Conservation (phyloP, 1,140 invertebrate genomes). For the Thrips palmi region DNA sequence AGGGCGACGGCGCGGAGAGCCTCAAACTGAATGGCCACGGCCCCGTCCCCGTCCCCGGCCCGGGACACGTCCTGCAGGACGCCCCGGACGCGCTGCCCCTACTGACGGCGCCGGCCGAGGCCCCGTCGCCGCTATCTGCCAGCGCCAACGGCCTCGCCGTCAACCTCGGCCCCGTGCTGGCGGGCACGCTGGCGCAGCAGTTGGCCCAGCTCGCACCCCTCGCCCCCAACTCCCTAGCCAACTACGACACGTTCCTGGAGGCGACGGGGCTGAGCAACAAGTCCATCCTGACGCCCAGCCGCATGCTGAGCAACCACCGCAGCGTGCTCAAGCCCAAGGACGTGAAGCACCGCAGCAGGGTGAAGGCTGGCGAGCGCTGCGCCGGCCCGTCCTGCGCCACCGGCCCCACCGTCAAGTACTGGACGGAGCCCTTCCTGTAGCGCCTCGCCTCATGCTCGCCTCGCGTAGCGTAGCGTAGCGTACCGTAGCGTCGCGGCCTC, state of each 20-base stretch:
- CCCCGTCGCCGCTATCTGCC: slow-evolving; percentile 7
- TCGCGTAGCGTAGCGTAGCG: too few species aligned
- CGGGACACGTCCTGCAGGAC: too few species aligned
- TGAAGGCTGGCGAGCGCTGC: slow-evolving; percentile 10
- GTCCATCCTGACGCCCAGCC: slow-evolving; percentile 51
- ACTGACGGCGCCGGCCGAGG: slow-evolving; percentile 3
- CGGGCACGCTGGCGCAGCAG: neutral
- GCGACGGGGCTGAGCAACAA: slow-evolving; percentile 63
- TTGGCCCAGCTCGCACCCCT: neutral
- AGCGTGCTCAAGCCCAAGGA: slow-evolving; percentile 58
- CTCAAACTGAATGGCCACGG: slow-evolving; percentile 1
- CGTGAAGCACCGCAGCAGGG: slow-evolving; percentile 32
- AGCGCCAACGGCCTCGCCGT: neutral
- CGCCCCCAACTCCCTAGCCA: slow-evolving; percentile 16
- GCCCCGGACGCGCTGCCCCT: too few species aligned
- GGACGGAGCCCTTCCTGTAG: slow-evolving; percentile 20
- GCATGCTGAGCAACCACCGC: slow-evolving; percentile 52
- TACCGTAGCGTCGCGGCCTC: too few species aligned
- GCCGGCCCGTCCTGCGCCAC: slow-evolving; percentile 11
- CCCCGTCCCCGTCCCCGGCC: too few species aligned
- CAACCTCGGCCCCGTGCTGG: neutral
- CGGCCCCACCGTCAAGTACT: slow-evolving; percentile 18
- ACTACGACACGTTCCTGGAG: slow-evolving; percentile 57
- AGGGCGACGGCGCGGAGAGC: slow-evolving; percentile 34
- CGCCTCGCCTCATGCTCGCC: too few species aligned